Evolutionary conservation across 2,888 invertebrate species (phyloP).

Genomic region (Atherix ibis): DNA sequence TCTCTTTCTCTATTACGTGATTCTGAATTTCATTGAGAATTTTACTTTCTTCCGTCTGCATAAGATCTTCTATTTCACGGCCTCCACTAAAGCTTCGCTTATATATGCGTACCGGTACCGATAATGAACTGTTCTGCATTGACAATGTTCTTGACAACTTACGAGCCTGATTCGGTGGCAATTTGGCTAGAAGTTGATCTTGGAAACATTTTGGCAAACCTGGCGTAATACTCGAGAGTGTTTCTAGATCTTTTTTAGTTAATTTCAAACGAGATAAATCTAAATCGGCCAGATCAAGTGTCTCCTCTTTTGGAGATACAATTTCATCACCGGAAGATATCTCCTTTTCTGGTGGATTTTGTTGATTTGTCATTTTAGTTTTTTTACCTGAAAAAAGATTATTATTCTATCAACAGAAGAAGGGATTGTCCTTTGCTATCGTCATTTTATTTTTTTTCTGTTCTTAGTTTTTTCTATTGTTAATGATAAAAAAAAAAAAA

Average conservation of each 20-base stretch:
- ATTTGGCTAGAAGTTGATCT: constrained; percentile 50
- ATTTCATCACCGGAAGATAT: constrained; percentile 2
- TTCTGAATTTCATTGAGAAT: too few relatives aligned
- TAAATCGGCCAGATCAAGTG: constrained; percentile 43
- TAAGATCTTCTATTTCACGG: too few relatives aligned
- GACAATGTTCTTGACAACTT: constrained; percentile 47
- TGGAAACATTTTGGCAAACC: constrained; percentile 54
- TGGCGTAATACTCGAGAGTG: constrained; percentile 52
- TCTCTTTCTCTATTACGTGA: too few relatives aligned
- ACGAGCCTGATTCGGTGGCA: constrained; percentile 52
- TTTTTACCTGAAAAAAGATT: too few relatives aligned
- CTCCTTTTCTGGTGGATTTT: background rate
- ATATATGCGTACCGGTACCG: constrained; percentile 20
- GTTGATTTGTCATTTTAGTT: too few relatives aligned
- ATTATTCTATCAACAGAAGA: too few relatives aligned
- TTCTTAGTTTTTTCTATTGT: too few relatives aligned
- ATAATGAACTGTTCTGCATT: constrained; percentile 21
- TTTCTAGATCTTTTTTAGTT: constrained; percentile 52
- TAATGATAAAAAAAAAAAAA: too few relatives aligned
- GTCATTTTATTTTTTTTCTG: too few relatives aligned
- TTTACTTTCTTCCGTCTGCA: too few relatives aligned
- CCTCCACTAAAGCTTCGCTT: constrained; percentile 35
- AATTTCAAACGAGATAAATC: constrained; percentile 52
- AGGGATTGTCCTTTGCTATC: too few relatives aligned
- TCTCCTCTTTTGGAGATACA: constrained; percentile 13